These are phyloP conservation scores for Ecdyonurus torrentis DNA, from an alignment of 2,888 invertebrate genomes.

Conservation along the genomic window DNA sequence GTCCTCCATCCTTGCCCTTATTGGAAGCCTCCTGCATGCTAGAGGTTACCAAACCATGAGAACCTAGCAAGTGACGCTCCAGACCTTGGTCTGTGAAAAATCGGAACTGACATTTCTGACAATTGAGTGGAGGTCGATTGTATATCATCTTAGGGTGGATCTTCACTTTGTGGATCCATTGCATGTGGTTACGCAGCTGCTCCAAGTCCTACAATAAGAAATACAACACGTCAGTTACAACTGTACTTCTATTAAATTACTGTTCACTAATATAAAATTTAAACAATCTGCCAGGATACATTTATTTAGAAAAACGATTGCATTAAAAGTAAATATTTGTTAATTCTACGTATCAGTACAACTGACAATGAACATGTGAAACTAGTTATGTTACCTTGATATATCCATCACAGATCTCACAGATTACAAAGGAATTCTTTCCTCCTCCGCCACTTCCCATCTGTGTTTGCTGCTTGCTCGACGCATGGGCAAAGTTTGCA, in stretches of 20 bases:
- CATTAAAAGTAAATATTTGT: neutral
- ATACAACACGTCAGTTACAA: slow-evolving; percentile 2
- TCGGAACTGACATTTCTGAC: slow-evolving; percentile 89
- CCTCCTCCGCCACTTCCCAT: slow-evolving; percentile 29
- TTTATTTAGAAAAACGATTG: too few species aligned
- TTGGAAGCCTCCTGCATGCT: slow-evolving; percentile 94
- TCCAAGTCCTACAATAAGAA: slow-evolving; percentile 49
- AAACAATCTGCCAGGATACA: too few species aligned
- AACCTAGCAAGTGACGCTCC: slow-evolving; percentile 84
- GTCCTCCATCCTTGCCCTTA: slow-evolving; percentile 82
- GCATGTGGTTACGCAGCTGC: slow-evolving; percentile 89
- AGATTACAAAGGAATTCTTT: slow-evolving; percentile 78
- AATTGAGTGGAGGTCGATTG: slow-evolving; percentile 84
- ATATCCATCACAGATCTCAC: slow-evolving; percentile 94
- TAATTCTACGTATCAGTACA: too few species aligned
- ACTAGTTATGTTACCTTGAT: slow-evolving; percentile 69
- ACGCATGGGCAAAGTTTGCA: slow-evolving; percentile 25
- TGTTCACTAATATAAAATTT: neutral
- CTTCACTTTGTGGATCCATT: slow-evolving; percentile 94
- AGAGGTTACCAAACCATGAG: slow-evolving; percentile 86
- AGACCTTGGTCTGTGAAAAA: slow-evolving; percentile 96
- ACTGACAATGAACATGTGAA: too few species aligned
- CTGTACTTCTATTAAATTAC: neutral
- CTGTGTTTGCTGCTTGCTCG: slow-evolving; percentile 21
- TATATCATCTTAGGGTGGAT: slow-evolving; percentile 94